Conservation (phyloP, 2,113 vertebrate species). For the Electrona antarctica region DNA sequence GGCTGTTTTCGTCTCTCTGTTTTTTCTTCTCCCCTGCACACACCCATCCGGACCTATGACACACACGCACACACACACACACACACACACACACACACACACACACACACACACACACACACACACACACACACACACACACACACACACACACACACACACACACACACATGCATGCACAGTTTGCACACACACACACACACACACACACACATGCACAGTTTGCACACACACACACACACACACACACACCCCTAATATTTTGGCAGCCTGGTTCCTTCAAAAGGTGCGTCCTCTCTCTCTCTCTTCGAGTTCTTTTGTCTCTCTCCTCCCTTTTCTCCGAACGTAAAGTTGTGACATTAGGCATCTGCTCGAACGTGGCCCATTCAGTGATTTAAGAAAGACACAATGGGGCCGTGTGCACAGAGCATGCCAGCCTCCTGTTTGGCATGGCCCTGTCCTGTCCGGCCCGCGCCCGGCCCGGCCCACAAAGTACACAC, state of each 20-base stretch:
- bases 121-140: neutral
- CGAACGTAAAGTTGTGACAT: conserved; percentile 1
- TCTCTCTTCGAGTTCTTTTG: neutral
- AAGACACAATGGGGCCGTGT: neutral
- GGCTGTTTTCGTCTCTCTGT: too few species aligned
- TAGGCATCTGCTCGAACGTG: conserved; percentile 14
- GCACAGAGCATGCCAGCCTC: neutral
- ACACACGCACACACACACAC: neutral
- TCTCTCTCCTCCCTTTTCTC: neutral
- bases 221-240: neutral
- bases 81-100: conserved; percentile 4
- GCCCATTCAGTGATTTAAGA: conserved; percentile 1
- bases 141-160: too few species aligned
- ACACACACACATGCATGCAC: neutral
- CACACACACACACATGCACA: too few species aligned
- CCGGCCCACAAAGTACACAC: neutral
- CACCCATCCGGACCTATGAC: neutral
- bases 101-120: conserved; percentile 13
- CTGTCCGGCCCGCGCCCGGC: neutral
- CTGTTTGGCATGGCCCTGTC: neutral
- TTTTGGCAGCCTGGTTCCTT: too few species aligned
- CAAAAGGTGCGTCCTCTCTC: too few species aligned
- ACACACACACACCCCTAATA: neutral
- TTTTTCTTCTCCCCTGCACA: too few species aligned
- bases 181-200: neutral